These are phyloP conservation scores for Percopsis transmontana DNA, from an alignment of 2,113 vertebrate species.

Conservation along the genomic window DNA sequence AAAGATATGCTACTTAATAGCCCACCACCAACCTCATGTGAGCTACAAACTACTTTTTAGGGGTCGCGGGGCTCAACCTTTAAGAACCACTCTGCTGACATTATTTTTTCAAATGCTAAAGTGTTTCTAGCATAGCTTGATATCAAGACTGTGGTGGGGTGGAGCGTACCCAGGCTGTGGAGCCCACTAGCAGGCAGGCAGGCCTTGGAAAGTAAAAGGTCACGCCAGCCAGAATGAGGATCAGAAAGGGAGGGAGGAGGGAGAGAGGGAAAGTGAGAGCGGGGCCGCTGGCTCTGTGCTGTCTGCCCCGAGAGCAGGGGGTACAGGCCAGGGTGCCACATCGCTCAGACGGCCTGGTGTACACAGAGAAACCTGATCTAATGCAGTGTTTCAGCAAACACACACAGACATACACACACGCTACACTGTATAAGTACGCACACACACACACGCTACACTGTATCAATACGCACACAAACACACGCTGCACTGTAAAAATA, in stretches of 20 bases:
- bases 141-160: constrained; percentile 28
- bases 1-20: too few relatives aligned
- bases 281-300: constrained; percentile 54
- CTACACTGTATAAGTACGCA: not conserved
- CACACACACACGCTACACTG: not conserved
- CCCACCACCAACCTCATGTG: too few relatives aligned
- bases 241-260: constrained; percentile 56
- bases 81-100: constrained; percentile 29
- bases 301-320: constrained; percentile 54
- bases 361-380: constrained; percentile 77
- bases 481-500: not conserved
- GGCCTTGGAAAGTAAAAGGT: constrained; percentile 66
- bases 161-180: constrained; percentile 25
- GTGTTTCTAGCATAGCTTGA: constrained; percentile 21
- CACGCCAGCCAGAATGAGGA: constrained; percentile 72
- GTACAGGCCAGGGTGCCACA: constrained; percentile 57
- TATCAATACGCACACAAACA: not conserved
- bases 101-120: constrained; percentile 42
- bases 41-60: too few relatives aligned
- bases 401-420: not conserved
- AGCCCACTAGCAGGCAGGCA: constrained; percentile 28
- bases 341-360: constrained; percentile 62
- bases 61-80: too few relatives aligned
- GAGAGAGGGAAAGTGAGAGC: constrained; percentile 48
- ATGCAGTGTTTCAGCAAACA: constrained; percentile 48